Conservation (phyloP, 1,140 invertebrate species). For the Pseudomyrmex pallidus region DNA sequence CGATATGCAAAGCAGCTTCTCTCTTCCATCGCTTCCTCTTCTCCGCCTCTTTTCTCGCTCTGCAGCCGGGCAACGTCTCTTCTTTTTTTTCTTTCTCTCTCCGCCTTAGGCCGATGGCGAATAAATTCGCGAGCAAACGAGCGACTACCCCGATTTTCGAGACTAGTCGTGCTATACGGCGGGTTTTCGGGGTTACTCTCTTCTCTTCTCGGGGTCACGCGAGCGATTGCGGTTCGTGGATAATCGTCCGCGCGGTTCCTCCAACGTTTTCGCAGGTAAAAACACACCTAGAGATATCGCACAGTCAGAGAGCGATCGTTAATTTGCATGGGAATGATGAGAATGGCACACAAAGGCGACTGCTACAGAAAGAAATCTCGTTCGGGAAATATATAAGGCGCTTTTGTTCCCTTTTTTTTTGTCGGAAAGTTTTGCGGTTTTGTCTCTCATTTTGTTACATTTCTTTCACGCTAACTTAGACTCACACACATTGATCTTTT, state of each 20-base stretch:
- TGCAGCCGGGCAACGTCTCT: slow-evolving; percentile 12
- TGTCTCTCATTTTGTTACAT: slow-evolving; percentile 11
- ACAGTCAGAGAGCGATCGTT: slow-evolving; percentile 44
- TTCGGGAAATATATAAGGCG: neutral
- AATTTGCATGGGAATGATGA: slow-evolving; percentile 80
- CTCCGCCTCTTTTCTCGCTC: slow-evolving; percentile 43
- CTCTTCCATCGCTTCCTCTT: slow-evolving; percentile 63
- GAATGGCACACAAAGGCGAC: slow-evolving; percentile 71
- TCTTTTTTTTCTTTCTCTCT: slow-evolving; percentile 14
- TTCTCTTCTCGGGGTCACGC: slow-evolving; percentile 42
- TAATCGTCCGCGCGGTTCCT: slow-evolving; percentile 16
- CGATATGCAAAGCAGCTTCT: slow-evolving; percentile 78
- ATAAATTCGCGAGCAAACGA: slow-evolving; percentile 58
- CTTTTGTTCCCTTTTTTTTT: slow-evolving; percentile 31
- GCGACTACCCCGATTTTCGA: slow-evolving; percentile 39
- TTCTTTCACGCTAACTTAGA: slow-evolving; percentile 3
- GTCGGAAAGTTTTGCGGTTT: neutral
- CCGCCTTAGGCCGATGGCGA: neutral
- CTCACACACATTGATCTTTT: neutral
- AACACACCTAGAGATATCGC: slow-evolving; percentile 51
- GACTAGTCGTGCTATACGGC: slow-evolving; percentile 10
- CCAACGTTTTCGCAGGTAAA: slow-evolving; percentile 64
- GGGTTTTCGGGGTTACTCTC: slow-evolving; percentile 28
- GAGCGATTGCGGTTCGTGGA: slow-evolving; percentile 60
- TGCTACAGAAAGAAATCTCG: slow-evolving; percentile 49